Percentiles rank a stretch among this genome's conserved stretches.
Conservation (phyloP, 2,113 vertebrate species). For the Pomatorhinus ruficollis region DNA sequence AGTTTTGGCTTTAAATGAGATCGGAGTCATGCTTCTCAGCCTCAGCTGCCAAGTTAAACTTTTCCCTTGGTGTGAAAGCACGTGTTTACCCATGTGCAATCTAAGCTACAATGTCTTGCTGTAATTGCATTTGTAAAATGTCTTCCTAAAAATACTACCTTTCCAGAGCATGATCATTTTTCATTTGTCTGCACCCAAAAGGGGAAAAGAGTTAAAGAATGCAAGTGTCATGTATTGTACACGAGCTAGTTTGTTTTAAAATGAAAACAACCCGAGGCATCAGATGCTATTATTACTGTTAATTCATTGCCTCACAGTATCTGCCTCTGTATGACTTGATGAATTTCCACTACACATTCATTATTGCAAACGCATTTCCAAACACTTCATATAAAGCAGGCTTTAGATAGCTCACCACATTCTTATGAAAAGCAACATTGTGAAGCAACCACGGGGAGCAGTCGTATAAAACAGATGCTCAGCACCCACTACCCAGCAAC, state of each 20-base stretch:
- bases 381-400: conserved; percentile 38
- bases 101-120: conserved; percentile 65
- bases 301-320: conserved; percentile 59
- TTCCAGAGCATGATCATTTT: conserved; percentile 28
- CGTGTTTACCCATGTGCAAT: conserved; percentile 80
- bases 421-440: conserved; percentile 42
- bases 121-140: conserved; percentile 73
- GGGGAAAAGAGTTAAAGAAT: conserved; percentile 56
- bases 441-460: neutral
- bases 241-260: conserved; percentile 53
- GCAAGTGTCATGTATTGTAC: conserved; percentile 19
- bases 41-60: conserved; percentile 80
- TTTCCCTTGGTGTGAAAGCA: conserved; percentile 79
- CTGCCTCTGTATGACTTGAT: conserved; percentile 65
- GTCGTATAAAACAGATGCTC: conserved; percentile 7
- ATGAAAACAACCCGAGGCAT: conserved; percentile 51
- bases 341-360: conserved; percentile 59
- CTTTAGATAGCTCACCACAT: conserved; percentile 49
- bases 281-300: conserved; percentile 62
- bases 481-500: neutral
- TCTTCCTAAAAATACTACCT: conserved; percentile 71
- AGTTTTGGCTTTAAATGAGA: conserved; percentile 75
- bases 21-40: conserved; percentile 74
- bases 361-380: conserved; percentile 47
- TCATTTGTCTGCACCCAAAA: neutral